A percentile compares a stretch with the other conserved stretches of the same genome.
Evolutionary conservation across 2,797 vertebrate genomes (phyloP).

Genomic region (Meda fulgida): DNA sequence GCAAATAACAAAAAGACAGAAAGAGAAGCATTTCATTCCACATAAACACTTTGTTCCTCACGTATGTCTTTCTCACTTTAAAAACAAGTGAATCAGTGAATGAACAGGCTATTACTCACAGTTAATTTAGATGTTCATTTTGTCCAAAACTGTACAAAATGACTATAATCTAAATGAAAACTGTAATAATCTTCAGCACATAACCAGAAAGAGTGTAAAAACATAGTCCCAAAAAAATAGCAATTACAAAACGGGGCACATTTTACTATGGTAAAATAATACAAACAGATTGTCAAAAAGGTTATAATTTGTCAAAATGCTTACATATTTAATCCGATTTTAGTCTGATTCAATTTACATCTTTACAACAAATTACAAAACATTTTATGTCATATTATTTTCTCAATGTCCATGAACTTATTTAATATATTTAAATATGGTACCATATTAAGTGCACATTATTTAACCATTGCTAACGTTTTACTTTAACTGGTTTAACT

Average conservation of each 20-base stretch:
- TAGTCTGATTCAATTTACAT: not conserved
- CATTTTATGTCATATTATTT: not conserved
- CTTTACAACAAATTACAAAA: not conserved
- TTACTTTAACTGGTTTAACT: constrained; percentile 22
- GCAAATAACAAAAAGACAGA: not conserved
- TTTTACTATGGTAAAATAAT: not conserved
- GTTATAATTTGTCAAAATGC: not conserved
- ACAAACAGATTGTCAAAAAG: not conserved
- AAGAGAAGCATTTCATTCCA: not conserved
- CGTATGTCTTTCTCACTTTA: not conserved
- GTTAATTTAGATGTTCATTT: not conserved
- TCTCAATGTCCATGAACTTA: not conserved
- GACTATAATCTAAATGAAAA: not conserved
- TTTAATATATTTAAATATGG: not conserved
- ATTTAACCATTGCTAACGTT: not conserved
- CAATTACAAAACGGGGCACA: not conserved
- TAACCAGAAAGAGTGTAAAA: not conserved
- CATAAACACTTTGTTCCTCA: not conserved
- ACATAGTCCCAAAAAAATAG: not conserved
- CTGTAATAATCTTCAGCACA: not conserved
- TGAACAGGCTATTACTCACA: not conserved
- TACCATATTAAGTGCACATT: not conserved
- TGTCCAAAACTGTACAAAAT: not conserved
- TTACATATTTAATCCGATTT: not conserved
- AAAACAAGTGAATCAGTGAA: not conserved